Evolutionary conservation across 2,113 vertebrate genomes (phyloP).

Genomic region (Calypte anna): DNA sequence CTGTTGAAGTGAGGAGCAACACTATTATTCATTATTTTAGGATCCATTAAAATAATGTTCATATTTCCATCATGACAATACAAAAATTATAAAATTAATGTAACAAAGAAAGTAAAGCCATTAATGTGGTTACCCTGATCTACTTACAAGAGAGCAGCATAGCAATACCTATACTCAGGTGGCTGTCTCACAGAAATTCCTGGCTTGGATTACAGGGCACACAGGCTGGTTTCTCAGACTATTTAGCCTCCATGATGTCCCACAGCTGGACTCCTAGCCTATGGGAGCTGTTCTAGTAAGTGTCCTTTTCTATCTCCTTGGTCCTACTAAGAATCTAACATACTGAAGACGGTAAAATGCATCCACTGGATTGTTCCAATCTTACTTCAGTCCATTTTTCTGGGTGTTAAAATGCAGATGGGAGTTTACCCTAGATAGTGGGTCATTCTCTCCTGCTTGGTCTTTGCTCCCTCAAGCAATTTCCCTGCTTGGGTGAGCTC

Average conservation of each 20-base stretch:
- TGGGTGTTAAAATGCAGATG: not conserved
- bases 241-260: not conserved
- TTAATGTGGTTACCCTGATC: not conserved
- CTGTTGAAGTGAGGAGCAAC: not conserved
- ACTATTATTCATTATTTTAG: not conserved
- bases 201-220: not conserved
- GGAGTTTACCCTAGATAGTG: not conserved
- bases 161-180: not conserved
- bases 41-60: rapidly evolving
- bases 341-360: not conserved
- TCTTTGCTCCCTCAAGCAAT: not conserved
- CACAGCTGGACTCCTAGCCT: not conserved
- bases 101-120: not conserved
- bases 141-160: not conserved
- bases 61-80: not conserved
- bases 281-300: rapidly evolving
- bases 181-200: not conserved
- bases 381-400: not conserved
- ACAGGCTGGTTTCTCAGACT: not conserved
- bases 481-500: not conserved
- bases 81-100: not conserved
- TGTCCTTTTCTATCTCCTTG: not conserved
- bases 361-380: not conserved
- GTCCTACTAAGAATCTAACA: not conserved
- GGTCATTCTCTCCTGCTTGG: not conserved